Percentiles rank a stretch among this genome's conserved stretches.
Conservation (phyloP, 2,797 vertebrate species). For the Parambassis ranga region DNA sequence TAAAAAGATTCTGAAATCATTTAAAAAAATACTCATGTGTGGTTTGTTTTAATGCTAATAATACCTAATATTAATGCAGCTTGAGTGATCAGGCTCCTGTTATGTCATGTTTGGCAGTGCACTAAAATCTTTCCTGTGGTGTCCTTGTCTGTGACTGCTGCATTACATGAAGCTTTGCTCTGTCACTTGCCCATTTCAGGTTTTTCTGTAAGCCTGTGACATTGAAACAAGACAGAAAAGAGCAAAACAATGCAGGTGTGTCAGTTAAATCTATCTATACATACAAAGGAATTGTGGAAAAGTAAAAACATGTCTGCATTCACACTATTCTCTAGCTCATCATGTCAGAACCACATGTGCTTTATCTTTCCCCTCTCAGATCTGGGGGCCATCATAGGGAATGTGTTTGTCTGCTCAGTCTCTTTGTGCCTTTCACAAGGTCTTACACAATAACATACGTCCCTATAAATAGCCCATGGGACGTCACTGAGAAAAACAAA, state of each 20-base stretch:
- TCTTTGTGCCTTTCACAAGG: constrained; percentile 47
- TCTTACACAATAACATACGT: constrained; percentile 60
- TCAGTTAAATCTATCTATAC: not conserved
- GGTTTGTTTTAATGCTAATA: constrained; percentile 16
- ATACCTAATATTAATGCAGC: not conserved
- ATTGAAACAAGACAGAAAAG: not conserved
- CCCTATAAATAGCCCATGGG: constrained; percentile 68
- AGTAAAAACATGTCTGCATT: not conserved
- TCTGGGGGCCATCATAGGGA: constrained; percentile 16
- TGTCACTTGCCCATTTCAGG: not conserved
- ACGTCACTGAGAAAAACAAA: constrained; percentile 63
- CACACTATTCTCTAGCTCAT: not conserved
- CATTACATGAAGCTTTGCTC: constrained; percentile 2
- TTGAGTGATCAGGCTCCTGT: too few relatives aligned
- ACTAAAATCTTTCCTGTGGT: not conserved
- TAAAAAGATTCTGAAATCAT: constrained; percentile 92
- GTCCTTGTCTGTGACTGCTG: constrained; percentile 2
- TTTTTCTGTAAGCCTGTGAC: not conserved
- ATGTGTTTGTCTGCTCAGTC: constrained; percentile 6
- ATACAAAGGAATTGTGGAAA: too few relatives aligned
- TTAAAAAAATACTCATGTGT: constrained; percentile 13
- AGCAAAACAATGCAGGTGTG: not conserved
- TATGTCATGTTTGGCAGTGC: too few relatives aligned
- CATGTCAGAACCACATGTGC: not conserved
- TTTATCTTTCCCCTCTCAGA: constrained; percentile 2